Conservation (phyloP, 2,888 invertebrate genomes). For the Drosophila crucigera region DNA sequence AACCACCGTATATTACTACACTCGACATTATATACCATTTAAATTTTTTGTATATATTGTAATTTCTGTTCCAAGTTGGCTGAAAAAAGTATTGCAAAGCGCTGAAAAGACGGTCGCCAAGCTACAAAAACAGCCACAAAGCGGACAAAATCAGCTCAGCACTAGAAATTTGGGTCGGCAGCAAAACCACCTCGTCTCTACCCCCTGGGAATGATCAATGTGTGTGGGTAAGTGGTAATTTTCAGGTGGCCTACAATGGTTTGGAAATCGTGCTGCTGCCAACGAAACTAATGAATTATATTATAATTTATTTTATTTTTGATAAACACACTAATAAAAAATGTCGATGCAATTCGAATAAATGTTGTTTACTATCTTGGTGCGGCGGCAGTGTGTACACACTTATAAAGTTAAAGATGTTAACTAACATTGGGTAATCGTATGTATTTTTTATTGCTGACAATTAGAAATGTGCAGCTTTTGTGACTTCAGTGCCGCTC, state of each 20-base stretch:
- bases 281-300: not conserved
- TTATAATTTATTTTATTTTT: slow-evolving; percentile 7
- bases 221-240: slow-evolving; percentile 60
- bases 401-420: slow-evolving; percentile 6
- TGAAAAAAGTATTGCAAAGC: slow-evolving; percentile 70
- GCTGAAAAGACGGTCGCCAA: slow-evolving; percentile 64
- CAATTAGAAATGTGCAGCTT: not conserved
- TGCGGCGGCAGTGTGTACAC: slow-evolving; percentile 35
- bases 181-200: slow-evolving; percentile 1
- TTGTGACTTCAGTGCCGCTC: not conserved
- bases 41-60: slow-evolving; percentile 66
- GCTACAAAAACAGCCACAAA: slow-evolving; percentile 57
- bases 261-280: not conserved
- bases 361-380: not conserved
- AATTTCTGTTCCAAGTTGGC: slow-evolving; percentile 82
- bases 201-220: slow-evolving; percentile 14
- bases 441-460: not conserved
- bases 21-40: slow-evolving; percentile 40
- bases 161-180: slow-evolving; percentile 16
- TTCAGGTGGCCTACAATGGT: slow-evolving; percentile 35
- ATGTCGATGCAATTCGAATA: not conserved
- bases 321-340: not conserved
- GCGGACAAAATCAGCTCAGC: slow-evolving; percentile 26
- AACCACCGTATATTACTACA: slow-evolving; percentile 24
- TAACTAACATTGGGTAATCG: not conserved